These are phyloP conservation scores for Hylaea fasciaria DNA, from an alignment of 2,888 invertebrate species.

Conservation along the genomic window DNA sequence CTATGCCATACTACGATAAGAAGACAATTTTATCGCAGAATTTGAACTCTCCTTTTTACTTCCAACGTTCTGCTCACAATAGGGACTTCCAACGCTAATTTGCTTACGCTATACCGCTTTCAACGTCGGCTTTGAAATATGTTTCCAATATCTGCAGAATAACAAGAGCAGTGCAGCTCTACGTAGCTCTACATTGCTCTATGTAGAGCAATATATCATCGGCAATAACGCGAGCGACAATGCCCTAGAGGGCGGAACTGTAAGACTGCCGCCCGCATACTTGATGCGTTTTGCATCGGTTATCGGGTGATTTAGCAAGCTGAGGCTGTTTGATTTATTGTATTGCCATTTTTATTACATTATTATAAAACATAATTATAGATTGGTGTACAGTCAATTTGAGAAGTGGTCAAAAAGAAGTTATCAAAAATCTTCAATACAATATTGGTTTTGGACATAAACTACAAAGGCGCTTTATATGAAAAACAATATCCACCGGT, in stretches of 20 bases:
- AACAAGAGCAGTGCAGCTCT: slow-evolving; percentile 7
- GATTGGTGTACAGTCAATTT: no score
- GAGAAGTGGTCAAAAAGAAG: no score
- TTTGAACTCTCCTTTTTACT: no score
- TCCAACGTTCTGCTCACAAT: slow-evolving; percentile 5
- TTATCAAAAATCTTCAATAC: no score
- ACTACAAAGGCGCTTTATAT: no score
- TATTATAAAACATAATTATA: no score
- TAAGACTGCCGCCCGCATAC: neutral
- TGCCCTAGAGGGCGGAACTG: slow-evolving; percentile 17
- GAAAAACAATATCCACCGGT: no score
- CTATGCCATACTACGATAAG: neutral
- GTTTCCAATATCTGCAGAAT: slow-evolving; percentile 16
- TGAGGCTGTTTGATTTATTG: neutral
- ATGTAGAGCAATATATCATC: slow-evolving; percentile 14
- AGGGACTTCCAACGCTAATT: slow-evolving; percentile 17
- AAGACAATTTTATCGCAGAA: neutral
- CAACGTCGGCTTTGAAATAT: slow-evolving; percentile 17
- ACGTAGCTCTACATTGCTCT: neutral
- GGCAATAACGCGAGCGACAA: slow-evolving; percentile 8
- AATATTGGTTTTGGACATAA: no score
- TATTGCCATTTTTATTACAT: no score
- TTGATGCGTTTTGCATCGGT: slow-evolving; percentile 1
- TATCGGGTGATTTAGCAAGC: neutral
- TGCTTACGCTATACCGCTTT: slow-evolving; percentile 26